A percentile compares a stretch with the other conserved stretches of the same genome.
Evolutionary conservation across 1,140 invertebrate genomes (phyloP).

Genomic region (Papilio polytes): DNA sequence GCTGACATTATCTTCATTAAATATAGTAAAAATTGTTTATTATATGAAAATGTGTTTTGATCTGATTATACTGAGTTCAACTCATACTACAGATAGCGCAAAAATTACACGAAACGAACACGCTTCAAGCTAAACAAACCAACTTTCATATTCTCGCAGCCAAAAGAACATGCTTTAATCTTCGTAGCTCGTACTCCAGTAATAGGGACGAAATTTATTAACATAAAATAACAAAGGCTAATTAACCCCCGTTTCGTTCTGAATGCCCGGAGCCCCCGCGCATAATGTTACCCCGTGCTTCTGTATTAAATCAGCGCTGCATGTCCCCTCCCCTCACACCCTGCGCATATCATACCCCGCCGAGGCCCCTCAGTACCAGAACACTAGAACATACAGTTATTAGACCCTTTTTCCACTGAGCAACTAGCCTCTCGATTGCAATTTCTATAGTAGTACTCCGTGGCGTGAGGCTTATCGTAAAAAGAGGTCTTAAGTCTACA

Average conservation of each 20-base stretch:
- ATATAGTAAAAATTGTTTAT: too few relatives aligned
- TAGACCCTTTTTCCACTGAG: background rate
- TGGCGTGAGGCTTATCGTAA: background rate
- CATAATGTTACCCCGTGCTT: conserved; percentile 63
- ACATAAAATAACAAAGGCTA: conserved; percentile 80
- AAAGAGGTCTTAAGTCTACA: background rate
- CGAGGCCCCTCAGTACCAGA: background rate
- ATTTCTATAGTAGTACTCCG: background rate
- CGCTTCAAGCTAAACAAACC: conserved; percentile 14
- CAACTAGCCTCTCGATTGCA: background rate
- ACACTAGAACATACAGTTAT: conserved; percentile 16
- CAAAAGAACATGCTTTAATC: conserved; percentile 35
- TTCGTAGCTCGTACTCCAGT: conserved; percentile 46
- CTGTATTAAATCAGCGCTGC: conserved; percentile 42
- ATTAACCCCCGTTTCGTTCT: conserved; percentile 60
- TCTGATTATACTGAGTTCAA: background rate
- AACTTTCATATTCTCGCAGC: conserved; percentile 24
- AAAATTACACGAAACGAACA: conserved; percentile 8
- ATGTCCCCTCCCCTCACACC: background rate
- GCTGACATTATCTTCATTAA: too few relatives aligned
- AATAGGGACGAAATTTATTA: conserved; percentile 74
- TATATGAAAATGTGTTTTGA: background rate
- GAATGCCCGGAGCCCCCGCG: conserved; percentile 50
- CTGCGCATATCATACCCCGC: background rate
- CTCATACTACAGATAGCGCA: background rate